Evolutionary conservation across 64 coral and sea anemone genomes (phyloP).

Genomic region (Dendronephthya gigantea): DNA sequence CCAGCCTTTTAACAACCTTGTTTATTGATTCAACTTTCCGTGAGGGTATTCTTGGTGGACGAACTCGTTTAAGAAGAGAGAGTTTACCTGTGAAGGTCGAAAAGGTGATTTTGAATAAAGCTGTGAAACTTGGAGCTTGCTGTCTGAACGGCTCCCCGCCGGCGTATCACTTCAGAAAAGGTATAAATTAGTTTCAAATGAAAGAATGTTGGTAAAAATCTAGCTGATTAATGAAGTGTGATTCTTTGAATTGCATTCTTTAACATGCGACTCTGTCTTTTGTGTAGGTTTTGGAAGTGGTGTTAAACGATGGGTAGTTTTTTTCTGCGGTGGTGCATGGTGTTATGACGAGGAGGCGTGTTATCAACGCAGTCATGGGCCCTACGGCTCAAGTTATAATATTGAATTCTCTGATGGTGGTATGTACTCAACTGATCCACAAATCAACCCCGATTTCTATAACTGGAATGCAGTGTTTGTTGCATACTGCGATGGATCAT

Average conservation of each 20-base stretch:
- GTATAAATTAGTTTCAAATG: too few relatives aligned
- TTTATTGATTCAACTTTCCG: background rate
- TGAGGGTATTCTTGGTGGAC: background rate
- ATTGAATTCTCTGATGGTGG: background rate
- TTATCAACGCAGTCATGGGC: constrained; percentile 64
- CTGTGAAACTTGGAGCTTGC: constrained; percentile 56
- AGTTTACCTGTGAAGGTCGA: background rate
- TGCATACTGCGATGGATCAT: constrained; percentile 84
- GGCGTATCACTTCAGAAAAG: constrained; percentile 70
- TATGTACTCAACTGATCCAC: constrained; percentile 33
- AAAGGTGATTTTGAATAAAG: constrained; percentile 40
- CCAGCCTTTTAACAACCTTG: background rate
- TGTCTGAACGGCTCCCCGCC: constrained; percentile 89
- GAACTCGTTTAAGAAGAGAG: background rate
- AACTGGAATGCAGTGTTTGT: constrained; percentile 82
- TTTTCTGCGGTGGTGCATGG: constrained; percentile 90
- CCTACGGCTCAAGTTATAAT: constrained; percentile 48
- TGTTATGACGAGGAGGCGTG: constrained; percentile 84
- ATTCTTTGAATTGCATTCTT: too few relatives aligned
- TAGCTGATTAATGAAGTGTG: too few relatives aligned
- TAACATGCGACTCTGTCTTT: too few relatives aligned
- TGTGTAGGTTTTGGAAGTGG: constrained; percentile 37
- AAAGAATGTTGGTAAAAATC: too few relatives aligned
- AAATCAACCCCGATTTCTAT: constrained; percentile 71
- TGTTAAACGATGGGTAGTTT: constrained; percentile 62